A percentile compares a stretch with the other conserved stretches of the same genome.
phyloP scores from a whole-genome alignment of 2,888 invertebrate species.

The Antheraea assamensis region DNA sequence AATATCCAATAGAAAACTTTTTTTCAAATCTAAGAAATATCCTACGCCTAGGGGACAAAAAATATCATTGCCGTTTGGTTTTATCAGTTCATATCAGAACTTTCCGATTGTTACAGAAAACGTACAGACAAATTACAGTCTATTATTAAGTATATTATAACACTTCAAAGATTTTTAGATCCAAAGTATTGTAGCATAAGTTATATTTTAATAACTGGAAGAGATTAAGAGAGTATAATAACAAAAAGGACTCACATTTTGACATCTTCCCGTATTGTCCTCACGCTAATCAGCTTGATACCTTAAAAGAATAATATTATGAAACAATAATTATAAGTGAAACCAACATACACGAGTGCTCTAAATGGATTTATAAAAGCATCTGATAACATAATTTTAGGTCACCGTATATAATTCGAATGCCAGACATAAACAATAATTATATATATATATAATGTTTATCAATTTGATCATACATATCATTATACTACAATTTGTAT shows the following conservation, averaged over 20 bases:
- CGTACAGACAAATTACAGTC: no score
- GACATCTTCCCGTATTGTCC: slow-evolving; percentile 26
- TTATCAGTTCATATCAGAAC: background rate
- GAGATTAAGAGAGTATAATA: slow-evolving; percentile 19
- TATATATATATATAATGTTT: no score
- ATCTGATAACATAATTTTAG: slow-evolving; percentile 10
- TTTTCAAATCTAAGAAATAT: no score
- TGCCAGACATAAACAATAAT: background rate
- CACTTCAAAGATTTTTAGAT: background rate
- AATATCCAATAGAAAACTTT: no score
- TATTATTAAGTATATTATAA: no score
- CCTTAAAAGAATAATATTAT: slow-evolving; percentile 28
- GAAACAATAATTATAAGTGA: slow-evolving; percentile 12
- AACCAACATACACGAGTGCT: slow-evolving; percentile 26
- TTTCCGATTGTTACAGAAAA: background rate
- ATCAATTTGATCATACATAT: background rate
- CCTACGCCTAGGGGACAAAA: background rate
- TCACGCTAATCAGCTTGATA: slow-evolving; percentile 27
- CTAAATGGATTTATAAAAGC: slow-evolving; percentile 5
- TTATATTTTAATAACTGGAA: slow-evolving; percentile 26
- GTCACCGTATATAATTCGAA: background rate
- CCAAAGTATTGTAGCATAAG: background rate
- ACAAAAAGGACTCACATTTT: slow-evolving; percentile 33
- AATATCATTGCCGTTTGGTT: background rate
- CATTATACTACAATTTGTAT: background rate